phyloP scores from a whole-genome alignment of 2,888 invertebrate genomes.

The Drosophila leonis region DNA sequence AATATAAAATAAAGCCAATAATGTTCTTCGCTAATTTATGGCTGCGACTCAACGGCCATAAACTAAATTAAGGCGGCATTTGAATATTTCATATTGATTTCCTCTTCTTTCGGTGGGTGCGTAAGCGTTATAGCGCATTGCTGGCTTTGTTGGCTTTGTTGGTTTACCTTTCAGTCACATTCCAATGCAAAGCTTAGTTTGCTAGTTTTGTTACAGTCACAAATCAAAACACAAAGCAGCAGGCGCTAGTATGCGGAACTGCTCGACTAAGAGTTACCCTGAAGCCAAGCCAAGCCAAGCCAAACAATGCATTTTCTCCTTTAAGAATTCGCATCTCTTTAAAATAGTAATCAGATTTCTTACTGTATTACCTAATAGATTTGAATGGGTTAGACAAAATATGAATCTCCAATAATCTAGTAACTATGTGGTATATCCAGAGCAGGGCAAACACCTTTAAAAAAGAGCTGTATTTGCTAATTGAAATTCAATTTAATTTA shows the following conservation, averaged over 20 bases:
- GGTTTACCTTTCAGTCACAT: conserved; percentile 1
- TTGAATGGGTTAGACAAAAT: too few relatives aligned
- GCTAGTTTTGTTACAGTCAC: neutral
- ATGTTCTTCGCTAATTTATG: conserved; percentile 66
- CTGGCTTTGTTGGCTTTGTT: neutral
- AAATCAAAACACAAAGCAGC: neutral
- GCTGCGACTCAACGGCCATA: conserved; percentile 49
- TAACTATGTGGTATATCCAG: too few relatives aligned
- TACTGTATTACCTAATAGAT: too few relatives aligned
- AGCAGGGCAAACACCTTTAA: too few relatives aligned
- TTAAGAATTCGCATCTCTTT: too few relatives aligned
- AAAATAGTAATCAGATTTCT: too few relatives aligned
- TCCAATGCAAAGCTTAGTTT: conserved; percentile 17
- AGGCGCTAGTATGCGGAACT: neutral
- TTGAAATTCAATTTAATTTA: neutral
- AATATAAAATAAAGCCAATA: conserved; percentile 52
- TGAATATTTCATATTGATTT: conserved; percentile 66
- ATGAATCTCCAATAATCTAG: too few relatives aligned
- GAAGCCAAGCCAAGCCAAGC: too few relatives aligned
- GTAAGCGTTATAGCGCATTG: conserved; percentile 37
- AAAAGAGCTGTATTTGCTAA: too few relatives aligned
- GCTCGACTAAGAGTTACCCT: neutral
- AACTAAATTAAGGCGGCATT: conserved; percentile 66
- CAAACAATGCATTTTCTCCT: too few relatives aligned
- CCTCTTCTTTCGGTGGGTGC: conserved; percentile 60